These are phyloP conservation scores for Acronicta aceris DNA, from an alignment of 2,888 invertebrate species.

Conservation along the genomic window DNA sequence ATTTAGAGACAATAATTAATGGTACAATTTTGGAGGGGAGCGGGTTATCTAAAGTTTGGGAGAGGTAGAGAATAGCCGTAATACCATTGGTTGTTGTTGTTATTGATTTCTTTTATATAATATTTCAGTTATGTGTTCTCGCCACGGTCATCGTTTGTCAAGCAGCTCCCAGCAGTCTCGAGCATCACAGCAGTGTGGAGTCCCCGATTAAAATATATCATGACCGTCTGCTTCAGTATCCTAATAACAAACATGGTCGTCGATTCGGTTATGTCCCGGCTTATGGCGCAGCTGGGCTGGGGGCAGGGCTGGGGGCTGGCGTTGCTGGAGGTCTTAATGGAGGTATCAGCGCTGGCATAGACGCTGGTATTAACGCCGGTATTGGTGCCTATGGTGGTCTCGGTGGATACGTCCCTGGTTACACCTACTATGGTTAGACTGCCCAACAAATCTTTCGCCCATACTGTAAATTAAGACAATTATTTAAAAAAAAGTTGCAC, in stretches of 20 bases:
- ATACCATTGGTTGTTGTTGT: too few species aligned
- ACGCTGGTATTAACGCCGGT: too few species aligned
- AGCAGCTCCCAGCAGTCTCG: neutral
- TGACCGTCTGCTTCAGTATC: neutral
- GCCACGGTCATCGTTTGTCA: neutral
- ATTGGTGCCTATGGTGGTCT: neutral
- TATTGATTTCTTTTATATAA: too few species aligned
- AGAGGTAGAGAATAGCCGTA: too few species aligned
- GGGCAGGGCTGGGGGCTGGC: neutral
- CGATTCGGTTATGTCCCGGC: neutral
- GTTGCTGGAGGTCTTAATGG: neutral
- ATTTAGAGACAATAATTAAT: too few species aligned
- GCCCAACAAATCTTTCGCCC: neutral
- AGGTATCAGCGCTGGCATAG: neutral
- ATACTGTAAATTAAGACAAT: too few species aligned
- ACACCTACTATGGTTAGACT: too few species aligned
- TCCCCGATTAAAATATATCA: neutral
- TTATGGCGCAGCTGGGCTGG: neutral
- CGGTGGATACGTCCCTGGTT: neutral
- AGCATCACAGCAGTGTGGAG: neutral
- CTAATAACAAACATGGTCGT: neutral
- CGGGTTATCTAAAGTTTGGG: too few species aligned
- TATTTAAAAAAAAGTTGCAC: too few species aligned
- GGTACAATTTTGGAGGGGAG: too few species aligned
- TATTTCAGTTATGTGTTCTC: neutral